Evolutionary conservation across 2,888 invertebrate genomes (phyloP).

Genomic region (Sarcophaga rosellei): DNA sequence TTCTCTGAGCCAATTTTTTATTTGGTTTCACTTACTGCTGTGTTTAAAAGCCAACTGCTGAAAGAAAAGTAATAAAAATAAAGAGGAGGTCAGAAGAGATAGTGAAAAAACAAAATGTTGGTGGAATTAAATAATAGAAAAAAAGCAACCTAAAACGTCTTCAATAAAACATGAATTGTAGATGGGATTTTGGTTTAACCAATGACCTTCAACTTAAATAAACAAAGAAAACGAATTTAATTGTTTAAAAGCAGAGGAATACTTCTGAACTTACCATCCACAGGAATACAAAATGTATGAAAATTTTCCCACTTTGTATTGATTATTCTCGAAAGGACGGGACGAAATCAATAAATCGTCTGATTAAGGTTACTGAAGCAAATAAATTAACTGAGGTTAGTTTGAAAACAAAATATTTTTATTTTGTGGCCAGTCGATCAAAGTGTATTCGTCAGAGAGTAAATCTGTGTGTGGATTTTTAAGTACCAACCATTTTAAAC

Average conservation of each 20-base stretch:
- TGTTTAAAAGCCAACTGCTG: constrained; percentile 12
- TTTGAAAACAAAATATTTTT: background rate
- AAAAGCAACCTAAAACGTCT: background rate
- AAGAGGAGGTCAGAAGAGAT: constrained; percentile 2
- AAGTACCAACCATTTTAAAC: too few species aligned
- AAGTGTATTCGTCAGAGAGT: background rate
- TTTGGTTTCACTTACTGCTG: too few species aligned
- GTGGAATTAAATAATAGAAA: background rate
- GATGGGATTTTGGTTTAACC: constrained; percentile 1
- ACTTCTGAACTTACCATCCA: too few species aligned
- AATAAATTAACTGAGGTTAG: background rate
- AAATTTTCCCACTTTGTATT: background rate
- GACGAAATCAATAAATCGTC: background rate
- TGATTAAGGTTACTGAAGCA: background rate
- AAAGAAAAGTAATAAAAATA: constrained; percentile 30
- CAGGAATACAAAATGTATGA: too few species aligned
- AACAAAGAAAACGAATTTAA: background rate
- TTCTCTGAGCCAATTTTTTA: too few species aligned
- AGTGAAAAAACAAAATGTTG: too few species aligned
- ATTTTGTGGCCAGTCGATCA: background rate
- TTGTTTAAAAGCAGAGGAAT: background rate
- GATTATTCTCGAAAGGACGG: too few species aligned
- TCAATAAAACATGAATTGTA: too few species aligned
- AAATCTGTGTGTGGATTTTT: background rate
- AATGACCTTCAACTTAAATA: constrained; percentile 19